Evolutionary conservation across 2,888 invertebrate genomes (phyloP).

Genomic region (Heteromurus nitidus): DNA sequence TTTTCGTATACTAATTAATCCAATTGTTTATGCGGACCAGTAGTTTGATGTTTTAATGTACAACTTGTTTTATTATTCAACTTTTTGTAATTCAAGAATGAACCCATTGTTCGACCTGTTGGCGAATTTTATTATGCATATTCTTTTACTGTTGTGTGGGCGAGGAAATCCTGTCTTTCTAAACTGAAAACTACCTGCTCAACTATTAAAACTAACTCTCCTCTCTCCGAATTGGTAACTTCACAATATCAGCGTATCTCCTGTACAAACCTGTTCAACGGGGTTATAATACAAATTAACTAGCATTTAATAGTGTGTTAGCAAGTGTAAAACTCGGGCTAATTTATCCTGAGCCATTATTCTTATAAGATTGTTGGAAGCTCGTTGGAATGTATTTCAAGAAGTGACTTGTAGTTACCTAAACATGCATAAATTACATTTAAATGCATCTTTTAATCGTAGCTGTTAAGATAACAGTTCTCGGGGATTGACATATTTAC

Average conservation of each 20-base stretch:
- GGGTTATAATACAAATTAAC: slow-evolving; percentile 26
- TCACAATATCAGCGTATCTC: slow-evolving; percentile 25
- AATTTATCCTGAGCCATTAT: too few species aligned
- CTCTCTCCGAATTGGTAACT: slow-evolving; percentile 61
- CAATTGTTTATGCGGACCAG: too few species aligned
- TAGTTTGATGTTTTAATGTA: too few species aligned
- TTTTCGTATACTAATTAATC: too few species aligned
- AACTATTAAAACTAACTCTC: slow-evolving; percentile 28
- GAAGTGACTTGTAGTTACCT: slow-evolving; percentile 58
- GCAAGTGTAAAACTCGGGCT: background rate
- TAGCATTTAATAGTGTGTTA: background rate
- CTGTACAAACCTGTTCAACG: slow-evolving; percentile 41
- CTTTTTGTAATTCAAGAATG: background rate
- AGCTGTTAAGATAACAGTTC: slow-evolving; percentile 46
- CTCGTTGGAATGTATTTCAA: slow-evolving; percentile 33
- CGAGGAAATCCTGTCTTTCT: slow-evolving; percentile 59
- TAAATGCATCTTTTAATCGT: slow-evolving; percentile 20
- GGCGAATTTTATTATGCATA: background rate
- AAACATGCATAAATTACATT: slow-evolving; percentile 24
- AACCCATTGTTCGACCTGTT: background rate
- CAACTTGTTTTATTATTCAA: background rate
- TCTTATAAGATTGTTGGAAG: too few species aligned
- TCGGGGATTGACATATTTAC: slow-evolving; percentile 48
- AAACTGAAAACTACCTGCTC: slow-evolving; percentile 51
- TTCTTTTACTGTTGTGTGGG: background rate